Conservation (phyloP, 1,140 invertebrate species). For the Orchestia grillus region DNA sequence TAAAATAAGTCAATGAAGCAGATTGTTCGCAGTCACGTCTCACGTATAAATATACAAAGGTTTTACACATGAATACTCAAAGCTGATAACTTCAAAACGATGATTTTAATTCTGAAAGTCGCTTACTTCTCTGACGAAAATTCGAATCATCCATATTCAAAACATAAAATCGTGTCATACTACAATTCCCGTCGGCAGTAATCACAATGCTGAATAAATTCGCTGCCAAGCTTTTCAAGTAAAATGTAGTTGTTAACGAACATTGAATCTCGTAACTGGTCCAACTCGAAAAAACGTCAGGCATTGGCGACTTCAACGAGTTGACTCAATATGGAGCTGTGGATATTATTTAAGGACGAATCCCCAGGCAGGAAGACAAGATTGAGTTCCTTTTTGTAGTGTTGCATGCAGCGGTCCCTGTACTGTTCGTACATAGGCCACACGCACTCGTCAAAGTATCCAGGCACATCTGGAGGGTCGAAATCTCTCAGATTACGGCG, state of each 20-base stretch:
- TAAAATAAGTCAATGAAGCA: too few relatives aligned
- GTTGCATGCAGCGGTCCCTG: constrained; percentile 45
- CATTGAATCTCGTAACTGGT: neutral
- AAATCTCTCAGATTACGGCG: constrained; percentile 77
- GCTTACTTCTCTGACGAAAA: neutral
- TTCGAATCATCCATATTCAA: neutral
- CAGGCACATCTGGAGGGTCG: constrained; percentile 82
- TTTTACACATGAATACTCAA: neutral
- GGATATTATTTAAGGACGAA: neutral
- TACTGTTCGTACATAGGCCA: constrained; percentile 80
- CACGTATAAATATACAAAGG: neutral
- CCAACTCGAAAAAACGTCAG: neutral
- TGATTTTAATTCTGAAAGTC: neutral
- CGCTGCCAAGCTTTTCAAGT: neutral
- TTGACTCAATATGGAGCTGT: constrained; percentile 23
- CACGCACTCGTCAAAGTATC: constrained; percentile 83
- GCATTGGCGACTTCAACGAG: neutral
- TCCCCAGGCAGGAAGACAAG: neutral
- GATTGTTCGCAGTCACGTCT: neutral
- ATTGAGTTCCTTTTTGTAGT: neutral
- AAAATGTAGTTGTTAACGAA: neutral
- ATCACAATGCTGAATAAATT: neutral
- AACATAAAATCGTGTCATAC: neutral
- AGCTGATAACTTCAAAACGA: neutral
- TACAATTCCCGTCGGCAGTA: neutral